A percentile compares a stretch with the other conserved stretches of the same genome.
Conservation (phyloP, 2,797 vertebrate genomes). For the Lepilemur ruficaudatus region DNA sequence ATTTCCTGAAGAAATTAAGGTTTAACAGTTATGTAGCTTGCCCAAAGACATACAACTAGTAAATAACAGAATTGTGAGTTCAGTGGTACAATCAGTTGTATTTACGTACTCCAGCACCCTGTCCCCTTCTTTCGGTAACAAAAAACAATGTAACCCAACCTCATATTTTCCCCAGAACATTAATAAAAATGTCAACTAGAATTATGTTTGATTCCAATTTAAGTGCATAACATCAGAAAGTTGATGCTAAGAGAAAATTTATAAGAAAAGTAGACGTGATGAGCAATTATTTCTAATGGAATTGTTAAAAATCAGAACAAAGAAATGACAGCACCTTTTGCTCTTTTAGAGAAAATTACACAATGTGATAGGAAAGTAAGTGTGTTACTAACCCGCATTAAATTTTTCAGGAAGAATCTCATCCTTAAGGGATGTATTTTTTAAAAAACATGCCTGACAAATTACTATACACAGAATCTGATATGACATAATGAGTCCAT, state of each 20-base stretch:
- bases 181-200: background rate
- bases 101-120: background rate
- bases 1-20: constrained; percentile 23
- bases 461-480: background rate
- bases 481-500: background rate
- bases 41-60: background rate
- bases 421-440: background rate
- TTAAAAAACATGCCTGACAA: background rate
- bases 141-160: background rate
- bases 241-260: constrained; percentile 12
- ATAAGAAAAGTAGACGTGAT: constrained; percentile 21
- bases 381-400: background rate
- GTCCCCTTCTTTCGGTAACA: background rate
- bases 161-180: background rate
- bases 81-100: background rate
- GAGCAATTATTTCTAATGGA: background rate
- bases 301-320: constrained; percentile 25
- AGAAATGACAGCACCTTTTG: background rate
- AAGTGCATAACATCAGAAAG: constrained; percentile 3
- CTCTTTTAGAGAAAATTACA: background rate
- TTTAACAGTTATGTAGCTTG: background rate
- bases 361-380: background rate
- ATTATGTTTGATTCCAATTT: background rate
- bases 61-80: background rate
- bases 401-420: background rate